Base-by-base conservation (phyloP, 2,113 vertebrate species). In the Sus scrofa region DNA sequence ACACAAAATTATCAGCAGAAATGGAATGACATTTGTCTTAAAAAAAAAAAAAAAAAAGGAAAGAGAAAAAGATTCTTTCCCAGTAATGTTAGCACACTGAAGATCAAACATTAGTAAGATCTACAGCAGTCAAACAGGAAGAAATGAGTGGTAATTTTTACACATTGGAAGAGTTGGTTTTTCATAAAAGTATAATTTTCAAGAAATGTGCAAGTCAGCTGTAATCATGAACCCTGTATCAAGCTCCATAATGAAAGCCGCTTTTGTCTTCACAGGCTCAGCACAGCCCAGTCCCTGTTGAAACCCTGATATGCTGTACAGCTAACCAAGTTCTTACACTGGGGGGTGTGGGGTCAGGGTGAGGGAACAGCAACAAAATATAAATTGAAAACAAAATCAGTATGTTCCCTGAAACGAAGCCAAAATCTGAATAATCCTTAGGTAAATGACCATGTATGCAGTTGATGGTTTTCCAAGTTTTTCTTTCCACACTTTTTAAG, bases 191-290 rank as follows among this genome's bases (percentile, higher is more conserved):
- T 68, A 58, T 37, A 98, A 98, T 98, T 98, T 98, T 7, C 58
- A 96, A 95, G 89, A 97, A 97, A 97, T 96, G 96, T 96, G 82
- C 88, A 67, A 90, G 97, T 98, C 96, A 97, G 96, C 95, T 96
- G 95, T 97, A 97, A 97, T 98, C 97, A 96, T 0, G 52, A 94
- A 37, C 14, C 30, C 81, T 94, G 81, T 83, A 84, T 96, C 96
- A 91, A 74, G 89, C 93, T 87, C 93, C 24, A 97, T 91, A 98
- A 98, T 96, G 97, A 97, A 97, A 96, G 96, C 97, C 97, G 82
- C 97, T 98, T 97, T 97, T 98, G 94, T 79, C 91, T 54, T 14
- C 50, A 63, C 4, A 56, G 78, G 81, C 83, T 63, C n/a, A 8
- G 62, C 44, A 89, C 6, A 84, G 68, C 52, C 37, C 22, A 11